Base-by-base conservation (phyloP, 2,797 vertebrate species). In the Anableps anableps region DNA sequence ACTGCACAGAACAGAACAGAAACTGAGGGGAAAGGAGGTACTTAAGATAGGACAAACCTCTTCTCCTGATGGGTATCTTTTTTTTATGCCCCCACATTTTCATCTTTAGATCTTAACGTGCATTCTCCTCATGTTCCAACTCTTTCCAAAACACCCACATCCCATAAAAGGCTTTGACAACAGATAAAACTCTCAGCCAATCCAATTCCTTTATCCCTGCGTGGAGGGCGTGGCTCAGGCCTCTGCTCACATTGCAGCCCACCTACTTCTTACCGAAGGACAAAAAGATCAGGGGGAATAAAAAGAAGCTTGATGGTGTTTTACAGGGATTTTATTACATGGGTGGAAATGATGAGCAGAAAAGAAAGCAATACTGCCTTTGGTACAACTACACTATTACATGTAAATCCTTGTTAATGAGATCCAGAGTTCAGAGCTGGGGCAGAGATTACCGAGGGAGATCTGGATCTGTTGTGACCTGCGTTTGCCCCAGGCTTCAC, bases 391-490 rank as follows among this genome's bases (percentile, higher is more conserved):
- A 96, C 92, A 96, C 95, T 95, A 95, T 91, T 95, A 93, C 91
- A 94, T 91, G 93, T 92, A 96, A 96, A 96, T 96, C 95, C 95
- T 93, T 92, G 94, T 95, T 96, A 96, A 96, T 96, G 93, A 94
- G 95, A 96, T 96, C 87, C 92, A 93, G 92, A 91, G 95, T 95
- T 96, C 95, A 96, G 87, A 68, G 88, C 90, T 82, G 82, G 95
- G 94, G 92, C 94, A 96, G 87, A 95, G 95, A 95, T 95, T 95
- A 95, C 93, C 55, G 11, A 75, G 85, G 85, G 90, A 95, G 92
- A 95, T 95, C 94, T 94, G 87, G 84, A 93, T 92, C 68, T 82
- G 88, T 38, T 29, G 60, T 96, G 95, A 95, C 95, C 95, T 94
- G 94, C 85, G 90, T 95, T 94, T 95, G 89, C 85, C 86, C 91